Percentiles rank a stretch among this genome's conserved stretches.
These are phyloP conservation scores for Mobula birostris DNA, from an alignment of 2,113 vertebrate species.

Conservation along the genomic window DNA sequence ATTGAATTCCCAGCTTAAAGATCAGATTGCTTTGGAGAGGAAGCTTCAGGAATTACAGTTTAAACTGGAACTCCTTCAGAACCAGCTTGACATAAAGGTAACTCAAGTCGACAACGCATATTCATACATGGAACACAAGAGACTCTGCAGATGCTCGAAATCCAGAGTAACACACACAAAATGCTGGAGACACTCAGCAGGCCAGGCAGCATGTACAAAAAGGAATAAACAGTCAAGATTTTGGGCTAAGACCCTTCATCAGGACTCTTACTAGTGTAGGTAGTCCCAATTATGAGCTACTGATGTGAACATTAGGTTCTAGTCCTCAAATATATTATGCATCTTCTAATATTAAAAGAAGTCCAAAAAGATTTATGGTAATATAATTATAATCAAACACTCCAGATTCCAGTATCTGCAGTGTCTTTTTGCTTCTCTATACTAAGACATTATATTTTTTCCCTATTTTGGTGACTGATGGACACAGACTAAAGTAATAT, in stretches of 20 bases:
- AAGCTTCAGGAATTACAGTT: not conserved
- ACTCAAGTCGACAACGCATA: not conserved
- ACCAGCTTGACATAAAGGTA: constrained; percentile 61
- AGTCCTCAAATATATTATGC: not conserved
- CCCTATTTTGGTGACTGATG: not conserved
- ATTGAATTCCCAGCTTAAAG: constrained; percentile 58
- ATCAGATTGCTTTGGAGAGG: constrained; percentile 45
- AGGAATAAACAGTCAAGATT: too few relatives aligned
- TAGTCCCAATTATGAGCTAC: not conserved
- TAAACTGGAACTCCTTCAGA: constrained; percentile 47
- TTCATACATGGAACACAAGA: not conserved
- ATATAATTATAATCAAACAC: not conserved
- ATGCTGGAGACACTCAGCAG: too few relatives aligned
- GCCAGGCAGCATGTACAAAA: too few relatives aligned
- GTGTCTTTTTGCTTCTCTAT: too few relatives aligned
- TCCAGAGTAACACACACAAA: too few relatives aligned
- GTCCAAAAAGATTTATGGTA: not conserved
- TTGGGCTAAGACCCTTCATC: too few relatives aligned
- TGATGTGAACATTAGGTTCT: not conserved
- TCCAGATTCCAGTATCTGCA: too few relatives aligned
- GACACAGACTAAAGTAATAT: not conserved
- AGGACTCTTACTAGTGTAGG: not conserved
- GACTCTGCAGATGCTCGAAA: too few relatives aligned
- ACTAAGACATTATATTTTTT: too few relatives aligned
- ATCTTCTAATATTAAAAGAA: not conserved